Evolutionary conservation across 1,140 invertebrate genomes (phyloP), one percentile per base, ranked within the genome.

Genomic region (Lepidurus couesii): DNA sequence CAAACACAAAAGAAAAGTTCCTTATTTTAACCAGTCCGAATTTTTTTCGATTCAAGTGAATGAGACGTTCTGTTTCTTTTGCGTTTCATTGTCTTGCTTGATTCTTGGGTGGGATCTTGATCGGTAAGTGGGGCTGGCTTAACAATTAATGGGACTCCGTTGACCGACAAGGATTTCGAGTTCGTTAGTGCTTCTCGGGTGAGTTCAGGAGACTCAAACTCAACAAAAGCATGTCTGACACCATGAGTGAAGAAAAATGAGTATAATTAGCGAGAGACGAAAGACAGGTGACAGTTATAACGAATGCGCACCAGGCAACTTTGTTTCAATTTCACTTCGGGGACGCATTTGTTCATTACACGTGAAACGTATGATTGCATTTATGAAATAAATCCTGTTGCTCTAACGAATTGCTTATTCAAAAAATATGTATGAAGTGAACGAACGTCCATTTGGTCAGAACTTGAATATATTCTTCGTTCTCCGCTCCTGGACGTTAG

Each of bases 221-320:
- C 75, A 47, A 77, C 75, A n/a, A 77, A 77, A 8, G 43, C 75
- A 42, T 24, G 47, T 11, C 75, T 77, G 75, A 11, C 9, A 42
- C 26, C 24, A 21, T 4, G 26, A 16, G 7, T 13, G 4, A 77
- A 34, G 13, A 44, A 44, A 47, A 77, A 6, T 44, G 1, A 42
- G 21, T 21, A 13, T 8, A 11, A 10, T 26, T 21, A 9, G 4
- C 4, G 74, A 1, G 34, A 4, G 34, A 34, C 34, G 3, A 34
- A 34, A 34, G 34, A 34, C 34, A 34, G 2, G 34, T 34, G 3
- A 34, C 3, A 34, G 34, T 34, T 34, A 34, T 4, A 34, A 34
- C 3, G 34, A 34, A 34, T 3, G 34, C 34, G 34, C 34, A 34
- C 34, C 34, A 34, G 34, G 34, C 34, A 34, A 34, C 2, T 34